Evolutionary conservation across 2,888 invertebrate species (phyloP).

Genomic region (Orthonevra nobilis): DNA sequence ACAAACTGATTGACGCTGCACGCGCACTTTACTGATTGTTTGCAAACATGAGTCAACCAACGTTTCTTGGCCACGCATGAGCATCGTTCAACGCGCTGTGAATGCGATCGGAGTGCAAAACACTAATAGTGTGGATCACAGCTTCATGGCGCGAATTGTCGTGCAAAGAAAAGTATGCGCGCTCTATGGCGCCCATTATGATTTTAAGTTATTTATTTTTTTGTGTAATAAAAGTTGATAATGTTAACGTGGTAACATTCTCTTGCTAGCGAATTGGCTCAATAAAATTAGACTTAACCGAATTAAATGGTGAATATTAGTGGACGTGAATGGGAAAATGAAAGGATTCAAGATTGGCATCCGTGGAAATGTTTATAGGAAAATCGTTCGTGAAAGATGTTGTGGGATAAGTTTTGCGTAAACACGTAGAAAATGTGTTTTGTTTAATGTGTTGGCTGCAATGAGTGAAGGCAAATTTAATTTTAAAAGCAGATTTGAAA

Average conservation of each 20-base stretch:
- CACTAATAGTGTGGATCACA: conserved; percentile 37
- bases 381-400: conserved; percentile 17
- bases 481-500: conserved; percentile 19
- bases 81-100: conserved; percentile 22
- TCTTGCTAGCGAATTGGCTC: conserved; percentile 10
- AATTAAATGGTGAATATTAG: conserved; percentile 37
- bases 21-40: conserved; percentile 21
- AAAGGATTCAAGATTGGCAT: conserved; percentile 54
- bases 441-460: no score
- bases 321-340: conserved; percentile 44
- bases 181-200: background rate
- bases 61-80: conserved; percentile 49
- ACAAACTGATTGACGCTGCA: conserved; percentile 25
- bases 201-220: background rate
- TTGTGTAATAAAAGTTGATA: conserved; percentile 22
- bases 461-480: conserved; percentile 20
- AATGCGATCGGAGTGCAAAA: conserved; percentile 26
- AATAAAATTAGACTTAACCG: conserved; percentile 27
- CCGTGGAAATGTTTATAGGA: conserved; percentile 16
- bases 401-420: conserved; percentile 12
- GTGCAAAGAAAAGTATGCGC: conserved; percentile 36
- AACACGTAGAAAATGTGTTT: conserved; percentile 26
- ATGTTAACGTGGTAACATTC: conserved; percentile 34
- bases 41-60: conserved; percentile 26
- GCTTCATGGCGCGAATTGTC: conserved; percentile 47